phyloP scores from a whole-genome alignment of 2,113 vertebrate genomes.

The Myrmecophaga tridactyla region DNA sequence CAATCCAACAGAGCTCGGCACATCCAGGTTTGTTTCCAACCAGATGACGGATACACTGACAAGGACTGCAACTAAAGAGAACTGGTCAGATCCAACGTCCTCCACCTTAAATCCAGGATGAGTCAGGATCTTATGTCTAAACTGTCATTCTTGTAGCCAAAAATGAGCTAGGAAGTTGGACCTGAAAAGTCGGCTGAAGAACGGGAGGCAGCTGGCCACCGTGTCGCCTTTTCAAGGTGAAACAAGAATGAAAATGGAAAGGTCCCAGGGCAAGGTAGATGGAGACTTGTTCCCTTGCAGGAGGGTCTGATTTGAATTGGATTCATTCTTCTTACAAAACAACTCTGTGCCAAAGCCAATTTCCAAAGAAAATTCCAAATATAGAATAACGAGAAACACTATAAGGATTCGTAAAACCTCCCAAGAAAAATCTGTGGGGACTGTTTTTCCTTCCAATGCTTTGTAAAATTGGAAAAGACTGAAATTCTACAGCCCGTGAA shows the following conservation, averaged over 20 bases:
- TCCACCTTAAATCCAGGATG: neutral
- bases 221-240: neutral
- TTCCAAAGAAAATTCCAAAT: conserved; percentile 33
- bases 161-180: neutral
- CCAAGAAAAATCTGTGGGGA: neutral
- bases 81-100: neutral
- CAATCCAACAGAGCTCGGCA: neutral
- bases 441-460: neutral
- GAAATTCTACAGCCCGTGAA: neutral
- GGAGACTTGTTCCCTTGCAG: neutral
- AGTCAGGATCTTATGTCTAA: neutral
- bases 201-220: neutral
- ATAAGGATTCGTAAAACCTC: neutral
- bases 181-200: neutral
- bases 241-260: conserved; percentile 18
- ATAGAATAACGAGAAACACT: conserved; percentile 1
- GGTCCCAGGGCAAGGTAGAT: neutral
- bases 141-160: neutral
- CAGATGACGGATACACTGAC: neutral
- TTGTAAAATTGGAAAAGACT: neutral
- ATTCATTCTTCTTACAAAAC: neutral
- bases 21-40: neutral
- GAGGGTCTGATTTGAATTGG: neutral
- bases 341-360: conserved; percentile 35
- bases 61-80: neutral